A percentile compares a stretch with the other conserved stretches of the same genome.
Conservation (phyloP, 2,888 invertebrate species). For the Anoncus sp. region DNA sequence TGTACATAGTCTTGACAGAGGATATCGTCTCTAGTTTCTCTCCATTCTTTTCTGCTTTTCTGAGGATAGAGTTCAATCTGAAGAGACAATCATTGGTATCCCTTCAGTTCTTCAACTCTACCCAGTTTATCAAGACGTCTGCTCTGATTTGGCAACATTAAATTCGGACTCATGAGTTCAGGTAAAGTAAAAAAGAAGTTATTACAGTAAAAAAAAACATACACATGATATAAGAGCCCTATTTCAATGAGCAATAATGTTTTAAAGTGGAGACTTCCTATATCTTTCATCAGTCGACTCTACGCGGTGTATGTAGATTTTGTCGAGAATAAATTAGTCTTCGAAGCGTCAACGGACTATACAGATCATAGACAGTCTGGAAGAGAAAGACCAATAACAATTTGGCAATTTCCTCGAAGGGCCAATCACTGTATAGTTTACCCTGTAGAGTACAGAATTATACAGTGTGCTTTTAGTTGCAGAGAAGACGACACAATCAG, state of each 20-base stretch:
- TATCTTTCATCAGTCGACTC: background rate
- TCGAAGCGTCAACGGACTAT: background rate
- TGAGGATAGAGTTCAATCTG: background rate
- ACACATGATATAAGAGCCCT: background rate
- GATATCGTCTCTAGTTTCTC: background rate
- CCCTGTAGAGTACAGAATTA: background rate
- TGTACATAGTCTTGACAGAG: constrained; percentile 16
- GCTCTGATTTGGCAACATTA: background rate
- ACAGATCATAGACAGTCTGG: background rate
- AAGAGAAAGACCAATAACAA: background rate
- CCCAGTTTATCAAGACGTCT: background rate
- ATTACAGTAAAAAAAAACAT: background rate
- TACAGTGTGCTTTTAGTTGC: constrained; percentile 13
- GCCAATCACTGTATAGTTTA: constrained; percentile 3
- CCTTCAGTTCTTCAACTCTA: background rate
- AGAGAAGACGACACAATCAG: constrained; percentile 8
- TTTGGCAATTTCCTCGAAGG: constrained; percentile 2
- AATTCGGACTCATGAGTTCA: no score
- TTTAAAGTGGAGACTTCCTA: background rate
- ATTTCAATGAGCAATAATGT: background rate
- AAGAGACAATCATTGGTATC: background rate
- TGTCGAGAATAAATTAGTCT: constrained; percentile 2
- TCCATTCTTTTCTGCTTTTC: background rate
- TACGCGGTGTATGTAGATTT: background rate
- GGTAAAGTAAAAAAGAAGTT: no score